Evolutionary conservation across 2,113 vertebrate species (phyloP).

Genomic region (Albula glossodonta): DNA sequence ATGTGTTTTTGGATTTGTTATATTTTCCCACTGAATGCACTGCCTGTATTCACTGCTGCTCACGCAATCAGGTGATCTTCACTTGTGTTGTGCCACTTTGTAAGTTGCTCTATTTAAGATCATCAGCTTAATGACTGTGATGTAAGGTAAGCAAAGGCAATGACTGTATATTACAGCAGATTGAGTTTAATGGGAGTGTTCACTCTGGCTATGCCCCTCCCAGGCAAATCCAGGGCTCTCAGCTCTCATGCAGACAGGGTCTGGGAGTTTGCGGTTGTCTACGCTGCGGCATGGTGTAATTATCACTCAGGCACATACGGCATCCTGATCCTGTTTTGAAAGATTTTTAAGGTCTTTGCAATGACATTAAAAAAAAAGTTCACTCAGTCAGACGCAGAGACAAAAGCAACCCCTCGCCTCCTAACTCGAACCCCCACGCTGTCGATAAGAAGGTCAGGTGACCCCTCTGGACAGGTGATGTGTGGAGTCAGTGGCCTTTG

Average conservation of each 20-base stretch:
- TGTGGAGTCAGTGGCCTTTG: no score
- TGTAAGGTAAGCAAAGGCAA: not conserved
- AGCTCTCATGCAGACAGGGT: not conserved
- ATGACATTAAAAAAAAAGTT: not conserved
- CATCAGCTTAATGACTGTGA: no score
- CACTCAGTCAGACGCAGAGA: not conserved
- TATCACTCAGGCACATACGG: not conserved
- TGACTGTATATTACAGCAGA: not conserved
- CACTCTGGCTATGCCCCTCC: no score
- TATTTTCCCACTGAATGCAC: no score
- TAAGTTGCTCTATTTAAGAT: no score
- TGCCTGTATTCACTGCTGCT: no score
- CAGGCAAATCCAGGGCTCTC: no score
- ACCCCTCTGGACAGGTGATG: no score
- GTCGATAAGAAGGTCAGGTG: no score
- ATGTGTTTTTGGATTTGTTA: no score
- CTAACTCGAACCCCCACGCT: not conserved
- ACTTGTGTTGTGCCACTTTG: no score
- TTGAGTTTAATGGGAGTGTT: not conserved
- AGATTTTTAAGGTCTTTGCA: not conserved
- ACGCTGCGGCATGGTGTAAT: not conserved
- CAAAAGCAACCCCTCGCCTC: not conserved
- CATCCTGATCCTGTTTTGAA: not conserved
- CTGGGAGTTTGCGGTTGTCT: not conserved
- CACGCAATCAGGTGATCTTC: no score